A percentile compares a stretch with the other conserved stretches of the same genome.
phyloP scores from a whole-genome alignment of 2,888 invertebrate genomes.

The Campaea margaritaria region DNA sequence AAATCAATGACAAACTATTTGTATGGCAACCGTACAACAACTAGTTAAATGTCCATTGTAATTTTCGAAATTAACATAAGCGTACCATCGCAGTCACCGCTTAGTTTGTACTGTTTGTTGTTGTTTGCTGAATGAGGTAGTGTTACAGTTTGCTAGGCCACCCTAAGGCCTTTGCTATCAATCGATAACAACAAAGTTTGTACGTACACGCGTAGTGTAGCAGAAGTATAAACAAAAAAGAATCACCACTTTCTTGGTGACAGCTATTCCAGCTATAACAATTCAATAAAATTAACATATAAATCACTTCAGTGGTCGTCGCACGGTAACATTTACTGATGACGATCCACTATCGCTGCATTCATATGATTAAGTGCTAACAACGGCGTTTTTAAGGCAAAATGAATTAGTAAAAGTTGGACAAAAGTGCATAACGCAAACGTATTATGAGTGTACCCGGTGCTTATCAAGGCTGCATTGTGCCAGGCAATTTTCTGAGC shows the following conservation, averaged over 20 bases:
- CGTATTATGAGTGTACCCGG: slow-evolving; percentile 56
- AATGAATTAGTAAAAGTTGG: slow-evolving; percentile 61
- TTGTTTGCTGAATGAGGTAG: too few species aligned
- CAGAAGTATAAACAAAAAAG: slow-evolving; percentile 7
- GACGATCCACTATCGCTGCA: slow-evolving; percentile 43
- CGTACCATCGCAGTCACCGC: too few species aligned
- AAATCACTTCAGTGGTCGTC: slow-evolving; percentile 21
- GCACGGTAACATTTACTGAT: slow-evolving; percentile 42
- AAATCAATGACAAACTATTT: too few species aligned
- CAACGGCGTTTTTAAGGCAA: slow-evolving; percentile 45
- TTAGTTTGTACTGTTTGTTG: too few species aligned
- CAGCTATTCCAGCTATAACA: slow-evolving; percentile 21
- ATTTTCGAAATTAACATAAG: too few species aligned
- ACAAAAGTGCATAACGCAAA: slow-evolving; percentile 67
- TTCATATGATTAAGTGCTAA: slow-evolving; percentile 61
- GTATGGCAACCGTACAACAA: too few species aligned
- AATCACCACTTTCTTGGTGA: slow-evolving; percentile 1
- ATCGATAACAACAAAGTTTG: too few species aligned
- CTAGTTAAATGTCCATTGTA: too few species aligned
- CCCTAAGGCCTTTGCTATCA: too few species aligned
- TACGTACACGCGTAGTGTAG: too few species aligned
- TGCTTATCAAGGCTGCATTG: slow-evolving; percentile 67
- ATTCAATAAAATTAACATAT: slow-evolving; percentile 36
- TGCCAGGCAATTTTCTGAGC: slow-evolving; percentile 75
- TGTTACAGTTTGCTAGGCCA: too few species aligned